phyloP scores from a whole-genome alignment of 92 coral and sea anemone genomes.

The Umimayanthus kanabou region DNA sequence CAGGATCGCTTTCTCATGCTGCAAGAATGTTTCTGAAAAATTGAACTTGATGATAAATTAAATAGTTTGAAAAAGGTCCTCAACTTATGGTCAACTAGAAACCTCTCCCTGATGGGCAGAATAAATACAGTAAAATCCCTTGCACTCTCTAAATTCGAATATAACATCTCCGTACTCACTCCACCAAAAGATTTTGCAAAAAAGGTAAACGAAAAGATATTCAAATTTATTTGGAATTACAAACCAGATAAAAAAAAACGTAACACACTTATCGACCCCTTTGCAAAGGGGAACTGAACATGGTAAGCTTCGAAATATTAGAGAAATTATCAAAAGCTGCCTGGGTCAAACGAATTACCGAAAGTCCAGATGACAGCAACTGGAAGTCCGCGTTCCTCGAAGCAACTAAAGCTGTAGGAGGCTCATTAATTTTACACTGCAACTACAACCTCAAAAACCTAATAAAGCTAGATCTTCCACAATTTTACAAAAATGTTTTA shows the following conservation, averaged over 20 bases:
- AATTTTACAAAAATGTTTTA: too few species aligned
- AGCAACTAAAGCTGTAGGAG: constrained; percentile 1
- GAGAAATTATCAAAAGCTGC: constrained; percentile 17
- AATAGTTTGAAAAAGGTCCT: constrained; percentile 10
- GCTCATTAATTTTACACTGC: not conserved
- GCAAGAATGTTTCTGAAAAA: not conserved
- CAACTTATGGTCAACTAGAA: constrained; percentile 25
- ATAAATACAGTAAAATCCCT: constrained; percentile 12
- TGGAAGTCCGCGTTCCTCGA: constrained; percentile 42
- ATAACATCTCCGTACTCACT: not conserved
- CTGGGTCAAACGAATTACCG: constrained; percentile 34
- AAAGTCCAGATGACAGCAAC: not conserved
- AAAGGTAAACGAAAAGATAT: constrained; percentile 3
- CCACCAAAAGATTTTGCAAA: constrained; percentile 25
- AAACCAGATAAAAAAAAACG: constrained; percentile 1
- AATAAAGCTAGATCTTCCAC: too few species aligned
- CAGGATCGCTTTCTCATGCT: not conserved
- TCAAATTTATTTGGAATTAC: not conserved
- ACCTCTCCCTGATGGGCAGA: not conserved
- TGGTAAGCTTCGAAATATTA: constrained; percentile 20
- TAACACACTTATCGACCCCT: constrained; percentile 33
- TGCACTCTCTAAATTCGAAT: constrained; percentile 25
- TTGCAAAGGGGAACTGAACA: constrained; percentile 17
- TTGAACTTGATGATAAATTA: not conserved
- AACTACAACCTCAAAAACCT: not conserved